Evolutionary conservation across 2,888 invertebrate genomes (phyloP).

Genomic region (Xestia xanthographa): DNA sequence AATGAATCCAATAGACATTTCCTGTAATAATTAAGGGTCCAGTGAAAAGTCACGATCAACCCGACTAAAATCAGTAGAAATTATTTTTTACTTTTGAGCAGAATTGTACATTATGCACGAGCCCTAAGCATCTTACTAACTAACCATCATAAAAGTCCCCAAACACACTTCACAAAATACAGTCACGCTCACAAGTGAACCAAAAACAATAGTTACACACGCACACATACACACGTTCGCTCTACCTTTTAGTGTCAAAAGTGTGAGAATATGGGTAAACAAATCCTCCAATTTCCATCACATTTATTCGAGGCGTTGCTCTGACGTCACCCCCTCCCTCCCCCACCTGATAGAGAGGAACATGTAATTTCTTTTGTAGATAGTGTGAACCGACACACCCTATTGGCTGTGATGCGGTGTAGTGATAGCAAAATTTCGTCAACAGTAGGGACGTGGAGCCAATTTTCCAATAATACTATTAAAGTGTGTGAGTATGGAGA

Average conservation of each 20-base stretch:
- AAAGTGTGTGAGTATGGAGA: slow-evolving; percentile 73
- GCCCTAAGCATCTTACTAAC: slow-evolving; percentile 56
- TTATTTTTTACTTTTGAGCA: neutral
- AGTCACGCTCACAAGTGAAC: slow-evolving; percentile 66
- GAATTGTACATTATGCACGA: slow-evolving; percentile 6
- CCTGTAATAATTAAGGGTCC: slow-evolving; percentile 1
- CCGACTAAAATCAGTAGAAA: neutral
- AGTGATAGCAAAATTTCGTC: slow-evolving; percentile 83
- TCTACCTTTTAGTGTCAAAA: slow-evolving; percentile 90
- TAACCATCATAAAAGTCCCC: slow-evolving; percentile 63
- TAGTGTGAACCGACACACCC: slow-evolving; percentile 86
- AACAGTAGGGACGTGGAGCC: slow-evolving; percentile 79
- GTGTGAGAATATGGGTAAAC: slow-evolving; percentile 91
- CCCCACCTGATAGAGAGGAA: slow-evolving; percentile 79
- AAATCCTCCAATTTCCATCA: slow-evolving; percentile 91
- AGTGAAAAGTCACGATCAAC: neutral
- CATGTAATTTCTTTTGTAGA: slow-evolving; percentile 89
- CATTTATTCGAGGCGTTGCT: slow-evolving; percentile 88
- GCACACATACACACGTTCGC: slow-evolving; percentile 69
- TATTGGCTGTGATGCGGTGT: slow-evolving; percentile 80
- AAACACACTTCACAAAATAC: slow-evolving; percentile 64
- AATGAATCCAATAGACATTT: slow-evolving; percentile 12
- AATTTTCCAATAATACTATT: slow-evolving; percentile 84
- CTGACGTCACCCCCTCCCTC: slow-evolving; percentile 80
- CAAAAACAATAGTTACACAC: slow-evolving; percentile 75